These are phyloP conservation scores for Chrysolina oricalcia DNA, from an alignment of 2,888 invertebrate species.

Conservation along the genomic window DNA sequence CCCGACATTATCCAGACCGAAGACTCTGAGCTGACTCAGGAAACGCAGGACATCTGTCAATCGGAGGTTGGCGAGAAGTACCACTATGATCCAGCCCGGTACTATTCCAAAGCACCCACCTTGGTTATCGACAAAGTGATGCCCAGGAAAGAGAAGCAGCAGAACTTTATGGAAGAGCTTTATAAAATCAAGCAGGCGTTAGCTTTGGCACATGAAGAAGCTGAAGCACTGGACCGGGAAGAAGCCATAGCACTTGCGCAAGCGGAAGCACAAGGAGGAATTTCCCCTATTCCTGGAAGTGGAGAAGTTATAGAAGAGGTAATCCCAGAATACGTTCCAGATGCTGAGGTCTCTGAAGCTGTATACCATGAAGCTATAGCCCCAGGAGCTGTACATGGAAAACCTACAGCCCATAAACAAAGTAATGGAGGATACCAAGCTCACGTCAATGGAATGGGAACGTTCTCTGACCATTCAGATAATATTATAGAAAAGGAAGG, in stretches of 20 bases:
- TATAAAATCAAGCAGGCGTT: constrained; percentile 14
- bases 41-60: constrained; percentile 45
- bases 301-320: not conserved
- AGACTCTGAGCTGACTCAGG: constrained; percentile 48
- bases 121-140: constrained; percentile 37
- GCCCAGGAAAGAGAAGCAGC: constrained; percentile 23
- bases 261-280: not conserved
- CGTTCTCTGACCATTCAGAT: not conserved
- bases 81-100: constrained; percentile 21
- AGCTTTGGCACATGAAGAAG: not conserved
- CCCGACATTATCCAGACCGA: constrained; percentile 51
- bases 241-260: not conserved
- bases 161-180: constrained; percentile 30
- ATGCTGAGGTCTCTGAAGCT: no score
- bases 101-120: constrained; percentile 24
- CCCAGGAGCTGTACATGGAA: no score
- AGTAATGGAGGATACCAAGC: not conserved
- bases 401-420: not conserved
- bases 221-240: not conserved
- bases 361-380: not conserved
- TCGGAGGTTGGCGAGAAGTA: constrained; percentile 47
- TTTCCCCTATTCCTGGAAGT: not conserved
- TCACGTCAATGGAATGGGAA: not conserved
- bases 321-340: not conserved
- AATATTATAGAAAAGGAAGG: constrained; percentile 21